Evolutionary conservation across 1,140 invertebrate species (phyloP).

Genomic region (Neodiprion pinetum): DNA sequence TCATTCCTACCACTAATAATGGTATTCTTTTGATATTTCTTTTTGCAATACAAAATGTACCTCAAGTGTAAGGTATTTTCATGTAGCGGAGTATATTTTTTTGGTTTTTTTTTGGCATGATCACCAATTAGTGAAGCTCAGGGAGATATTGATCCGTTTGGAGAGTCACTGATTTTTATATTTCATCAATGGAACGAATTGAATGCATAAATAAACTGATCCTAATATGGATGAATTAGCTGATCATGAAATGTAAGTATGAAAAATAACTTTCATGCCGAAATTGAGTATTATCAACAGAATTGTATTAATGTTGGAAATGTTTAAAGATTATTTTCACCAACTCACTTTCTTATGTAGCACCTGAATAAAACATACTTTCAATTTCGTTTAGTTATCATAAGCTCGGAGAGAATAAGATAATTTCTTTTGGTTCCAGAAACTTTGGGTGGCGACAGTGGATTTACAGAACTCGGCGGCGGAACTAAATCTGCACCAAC

Average conservation of each 20-base stretch:
- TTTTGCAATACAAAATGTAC: neutral
- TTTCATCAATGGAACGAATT: neutral
- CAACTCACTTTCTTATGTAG: too few relatives aligned
- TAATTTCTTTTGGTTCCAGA: conserved; percentile 36
- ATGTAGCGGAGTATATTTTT: neutral
- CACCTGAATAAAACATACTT: too few relatives aligned
- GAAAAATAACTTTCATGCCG: neutral
- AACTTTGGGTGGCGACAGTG: conserved; percentile 51
- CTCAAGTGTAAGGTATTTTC: neutral
- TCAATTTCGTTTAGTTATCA: too few relatives aligned
- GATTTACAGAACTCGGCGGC: conserved; percentile 53
- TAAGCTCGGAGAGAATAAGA: too few relatives aligned
- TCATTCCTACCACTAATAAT: too few relatives aligned
- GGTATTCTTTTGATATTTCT: too few relatives aligned
- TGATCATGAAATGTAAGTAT: neutral
- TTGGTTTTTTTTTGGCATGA: neutral
- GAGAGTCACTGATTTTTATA: neutral
- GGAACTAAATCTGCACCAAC: conserved; percentile 52
- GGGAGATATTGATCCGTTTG: neutral
- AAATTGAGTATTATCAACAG: too few relatives aligned
- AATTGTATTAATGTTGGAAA: too few relatives aligned
- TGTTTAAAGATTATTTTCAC: too few relatives aligned
- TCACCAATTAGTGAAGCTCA: neutral
- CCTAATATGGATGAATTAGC: neutral
- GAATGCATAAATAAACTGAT: neutral